Conservation (phyloP, 1,140 invertebrate species). For the Eumeta japonica region DNA sequence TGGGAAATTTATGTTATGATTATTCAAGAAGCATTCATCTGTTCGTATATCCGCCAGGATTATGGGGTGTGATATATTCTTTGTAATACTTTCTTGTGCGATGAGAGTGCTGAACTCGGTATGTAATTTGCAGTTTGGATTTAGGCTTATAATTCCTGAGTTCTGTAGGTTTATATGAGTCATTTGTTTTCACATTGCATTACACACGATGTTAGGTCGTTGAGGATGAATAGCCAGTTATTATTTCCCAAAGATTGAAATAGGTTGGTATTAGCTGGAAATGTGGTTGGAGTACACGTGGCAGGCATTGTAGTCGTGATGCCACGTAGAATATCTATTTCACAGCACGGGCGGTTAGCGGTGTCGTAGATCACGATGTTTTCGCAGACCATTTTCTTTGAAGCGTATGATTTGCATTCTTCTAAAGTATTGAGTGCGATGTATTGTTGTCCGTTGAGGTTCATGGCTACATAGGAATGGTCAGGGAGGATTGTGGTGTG, state of each 20-base stretch:
- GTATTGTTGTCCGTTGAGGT: slow-evolving; percentile 13
- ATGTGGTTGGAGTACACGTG: slow-evolving; percentile 13
- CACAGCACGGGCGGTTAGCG: slow-evolving; percentile 14
- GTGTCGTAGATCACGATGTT: slow-evolving; percentile 12
- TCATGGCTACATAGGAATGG: slow-evolving; percentile 19
- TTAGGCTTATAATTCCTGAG: slow-evolving; percentile 12
- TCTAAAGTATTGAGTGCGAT: slow-evolving; percentile 15
- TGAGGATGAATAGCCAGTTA: slow-evolving; percentile 19
- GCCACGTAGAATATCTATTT: slow-evolving; percentile 12
- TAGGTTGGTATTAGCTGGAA: slow-evolving; percentile 15
- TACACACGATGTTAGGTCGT: slow-evolving; percentile 7
- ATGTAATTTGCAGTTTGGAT: slow-evolving; percentile 12
- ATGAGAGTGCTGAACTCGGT: slow-evolving; percentile 12
- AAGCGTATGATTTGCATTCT: slow-evolving; percentile 12
- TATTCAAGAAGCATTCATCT: slow-evolving; percentile 6
- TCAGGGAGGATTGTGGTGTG: slow-evolving; percentile 18
- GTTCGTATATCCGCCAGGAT: slow-evolving; percentile 9
- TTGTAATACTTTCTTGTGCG: slow-evolving; percentile 3
- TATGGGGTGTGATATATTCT: slow-evolving; percentile 12
- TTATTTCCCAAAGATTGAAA: slow-evolving; percentile 13
- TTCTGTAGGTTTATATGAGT: slow-evolving; percentile 12
- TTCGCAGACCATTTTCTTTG: slow-evolving; percentile 13
- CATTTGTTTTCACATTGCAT: slow-evolving; percentile 14
- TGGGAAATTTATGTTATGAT: not conserved
- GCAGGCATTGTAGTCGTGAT: slow-evolving; percentile 7